Percentiles rank a stretch among this genome's conserved stretches.
Evolutionary conservation across 2,888 invertebrate genomes (phyloP).

Genomic region (Apantesis nais): DNA sequence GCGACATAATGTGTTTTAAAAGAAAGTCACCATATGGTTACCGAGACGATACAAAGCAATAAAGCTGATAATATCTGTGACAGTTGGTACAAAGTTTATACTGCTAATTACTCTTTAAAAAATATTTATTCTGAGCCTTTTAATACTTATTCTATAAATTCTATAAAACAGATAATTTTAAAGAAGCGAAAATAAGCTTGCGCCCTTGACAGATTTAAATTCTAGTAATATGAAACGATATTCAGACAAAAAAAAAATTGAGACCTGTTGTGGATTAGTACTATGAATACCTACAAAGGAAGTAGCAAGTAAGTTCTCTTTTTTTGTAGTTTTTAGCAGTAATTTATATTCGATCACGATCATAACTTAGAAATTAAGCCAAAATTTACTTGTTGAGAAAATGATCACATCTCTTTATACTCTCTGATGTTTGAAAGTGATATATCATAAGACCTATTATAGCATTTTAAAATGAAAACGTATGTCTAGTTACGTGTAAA

Average conservation of each 20-base stretch:
- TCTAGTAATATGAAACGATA: neutral
- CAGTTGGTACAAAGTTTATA: constrained; percentile 65
- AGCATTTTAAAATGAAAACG: no score
- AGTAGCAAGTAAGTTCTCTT: neutral
- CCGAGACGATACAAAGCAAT: constrained; percentile 58
- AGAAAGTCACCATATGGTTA: constrained; percentile 72
- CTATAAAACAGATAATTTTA: neutral
- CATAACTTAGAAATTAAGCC: no score
- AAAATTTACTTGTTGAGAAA: no score
- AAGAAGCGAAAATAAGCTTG: neutral
- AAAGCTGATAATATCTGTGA: constrained; percentile 62
- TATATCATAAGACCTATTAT: no score
- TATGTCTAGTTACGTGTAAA: no score
- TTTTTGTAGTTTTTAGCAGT: neutral
- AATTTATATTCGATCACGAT: neutral
- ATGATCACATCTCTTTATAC: neutral
- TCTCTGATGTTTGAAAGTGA: no score
- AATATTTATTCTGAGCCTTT: constrained; percentile 15
- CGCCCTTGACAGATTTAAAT: neutral
- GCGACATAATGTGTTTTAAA: constrained; percentile 54
- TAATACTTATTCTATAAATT: neutral
- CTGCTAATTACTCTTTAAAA: constrained; percentile 38
- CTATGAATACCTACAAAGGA: neutral
- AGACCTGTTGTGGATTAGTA: neutral
- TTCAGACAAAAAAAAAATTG: neutral